phyloP scores from a whole-genome alignment of 2,797 vertebrate species.

The Centroberyx gerrardi region DNA sequence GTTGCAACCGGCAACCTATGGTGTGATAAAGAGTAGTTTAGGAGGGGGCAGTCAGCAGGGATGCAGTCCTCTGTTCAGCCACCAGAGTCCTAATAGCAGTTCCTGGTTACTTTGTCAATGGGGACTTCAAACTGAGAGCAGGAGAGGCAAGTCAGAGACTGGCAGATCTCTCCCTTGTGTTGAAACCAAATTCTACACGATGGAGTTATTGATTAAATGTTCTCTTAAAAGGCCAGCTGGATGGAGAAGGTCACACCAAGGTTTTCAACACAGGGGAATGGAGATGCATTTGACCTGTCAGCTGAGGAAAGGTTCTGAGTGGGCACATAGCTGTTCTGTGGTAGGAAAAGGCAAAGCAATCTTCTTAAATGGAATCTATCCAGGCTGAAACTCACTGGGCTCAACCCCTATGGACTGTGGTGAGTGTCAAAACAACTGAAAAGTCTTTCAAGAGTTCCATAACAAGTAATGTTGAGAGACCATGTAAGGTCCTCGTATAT shows the following conservation, averaged over 20 bases:
- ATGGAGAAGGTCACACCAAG: conserved; percentile 70
- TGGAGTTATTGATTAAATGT: conserved; percentile 75
- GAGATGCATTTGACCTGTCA: conserved; percentile 72
- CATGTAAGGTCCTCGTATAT: neutral
- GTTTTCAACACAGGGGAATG: conserved; percentile 65
- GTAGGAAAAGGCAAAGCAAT: conserved; percentile 37
- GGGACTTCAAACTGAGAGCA: conserved; percentile 32
- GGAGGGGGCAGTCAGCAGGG: neutral
- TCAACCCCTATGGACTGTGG: conserved; percentile 36
- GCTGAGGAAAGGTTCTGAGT: conserved; percentile 53
- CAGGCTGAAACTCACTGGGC: conserved; percentile 59
- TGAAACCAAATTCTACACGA: conserved; percentile 65
- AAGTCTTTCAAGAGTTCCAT: conserved; percentile 50
- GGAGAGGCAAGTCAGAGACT: conserved; percentile 5
- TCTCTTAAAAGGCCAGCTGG: conserved; percentile 70
- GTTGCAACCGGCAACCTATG: neutral
- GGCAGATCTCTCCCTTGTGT: conserved; percentile 33
- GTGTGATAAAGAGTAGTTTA: conserved; percentile 21
- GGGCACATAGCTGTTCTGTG: conserved; percentile 17
- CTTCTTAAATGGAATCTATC: conserved; percentile 63
- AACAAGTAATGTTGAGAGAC: conserved; percentile 11
- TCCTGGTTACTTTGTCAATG: neutral
- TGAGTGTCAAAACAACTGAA: conserved; percentile 45
- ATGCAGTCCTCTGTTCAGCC: neutral
- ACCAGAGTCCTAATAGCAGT: conserved; percentile 9